phyloP scores from a whole-genome alignment of 2,888 invertebrate species.

The Cepaea hortensis region DNA sequence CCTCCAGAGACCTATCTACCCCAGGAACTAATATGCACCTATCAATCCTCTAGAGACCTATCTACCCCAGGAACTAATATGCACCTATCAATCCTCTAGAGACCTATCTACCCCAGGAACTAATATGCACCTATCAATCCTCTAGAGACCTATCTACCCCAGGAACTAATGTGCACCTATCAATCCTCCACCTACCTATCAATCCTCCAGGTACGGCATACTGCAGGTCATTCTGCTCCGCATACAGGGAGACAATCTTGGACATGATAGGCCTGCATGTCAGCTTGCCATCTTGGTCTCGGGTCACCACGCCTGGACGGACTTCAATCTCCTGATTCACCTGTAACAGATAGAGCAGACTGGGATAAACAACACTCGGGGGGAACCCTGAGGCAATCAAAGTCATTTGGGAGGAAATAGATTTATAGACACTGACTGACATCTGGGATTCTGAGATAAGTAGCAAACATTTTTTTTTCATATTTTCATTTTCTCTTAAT shows the following conservation, averaged over 20 bases:
- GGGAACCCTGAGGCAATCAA: background rate
- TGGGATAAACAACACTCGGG: background rate
- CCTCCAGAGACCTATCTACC: no score
- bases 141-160: no score
- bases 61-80: background rate
- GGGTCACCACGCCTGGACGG: conserved; percentile 96
- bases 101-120: no score
- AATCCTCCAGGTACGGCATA: conserved; percentile 99
- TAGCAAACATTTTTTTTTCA: no score
- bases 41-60: no score
- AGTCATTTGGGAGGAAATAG: no score
- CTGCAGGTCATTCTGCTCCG: conserved; percentile 97
- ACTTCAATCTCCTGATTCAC: conserved; percentile 99
- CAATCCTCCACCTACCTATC: conserved; percentile 81
- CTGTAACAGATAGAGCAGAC: conserved; percentile 63
- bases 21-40: no score
- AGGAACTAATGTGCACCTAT: background rate
- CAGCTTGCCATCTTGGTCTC: conserved; percentile 94
- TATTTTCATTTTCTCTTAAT: no score
- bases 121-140: background rate
- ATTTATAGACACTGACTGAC: no score
- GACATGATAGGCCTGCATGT: conserved; percentile 98
- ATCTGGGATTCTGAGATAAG: no score
- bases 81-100: background rate
- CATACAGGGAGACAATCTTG: conserved; percentile 95